Evolutionary conservation across 2,113 vertebrate species (phyloP).

Genomic region (Poicephalus meyeri): DNA sequence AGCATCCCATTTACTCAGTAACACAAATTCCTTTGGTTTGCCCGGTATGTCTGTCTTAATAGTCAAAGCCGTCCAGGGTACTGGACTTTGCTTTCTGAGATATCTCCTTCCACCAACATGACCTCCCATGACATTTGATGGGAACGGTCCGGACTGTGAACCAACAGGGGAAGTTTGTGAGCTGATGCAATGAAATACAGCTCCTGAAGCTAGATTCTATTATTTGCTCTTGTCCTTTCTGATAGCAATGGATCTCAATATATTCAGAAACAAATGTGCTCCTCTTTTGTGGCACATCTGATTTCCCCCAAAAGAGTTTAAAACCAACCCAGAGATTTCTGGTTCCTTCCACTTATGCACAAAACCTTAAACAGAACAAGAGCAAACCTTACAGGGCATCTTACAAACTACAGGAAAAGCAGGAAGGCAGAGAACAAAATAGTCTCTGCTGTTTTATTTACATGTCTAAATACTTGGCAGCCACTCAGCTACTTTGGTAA

Average conservation of each 20-base stretch:
- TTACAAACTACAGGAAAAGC: neutral
- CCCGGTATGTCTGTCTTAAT: neutral
- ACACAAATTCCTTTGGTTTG: slow-evolving; percentile 14
- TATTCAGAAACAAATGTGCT: neutral
- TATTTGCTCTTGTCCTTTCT: neutral
- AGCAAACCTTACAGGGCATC: rapidly evolving
- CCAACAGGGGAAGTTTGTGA: neutral
- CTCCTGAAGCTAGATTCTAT: neutral
- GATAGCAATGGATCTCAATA: neutral
- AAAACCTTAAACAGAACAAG: neutral
- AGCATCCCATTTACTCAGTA: neutral
- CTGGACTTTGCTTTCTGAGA: slow-evolving; percentile 53
- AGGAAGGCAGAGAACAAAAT: neutral
- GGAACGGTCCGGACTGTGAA: slow-evolving; percentile 18
- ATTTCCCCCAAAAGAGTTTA: neutral
- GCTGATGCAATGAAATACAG: slow-evolving; percentile 15
- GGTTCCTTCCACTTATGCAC: neutral
- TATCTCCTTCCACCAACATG: slow-evolving; percentile 49
- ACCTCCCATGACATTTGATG: slow-evolving; percentile 15
- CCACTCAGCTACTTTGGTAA: slow-evolving; percentile 26
- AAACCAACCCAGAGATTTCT: neutral
- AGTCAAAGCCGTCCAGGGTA: slow-evolving; percentile 11
- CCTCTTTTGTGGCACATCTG: neutral
- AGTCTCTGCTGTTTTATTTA: slow-evolving; percentile 3
- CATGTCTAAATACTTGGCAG: slow-evolving; percentile 32